These are phyloP conservation scores for Petroica traversi DNA, from an alignment of 2,113 vertebrate species.

Conservation along the genomic window DNA sequence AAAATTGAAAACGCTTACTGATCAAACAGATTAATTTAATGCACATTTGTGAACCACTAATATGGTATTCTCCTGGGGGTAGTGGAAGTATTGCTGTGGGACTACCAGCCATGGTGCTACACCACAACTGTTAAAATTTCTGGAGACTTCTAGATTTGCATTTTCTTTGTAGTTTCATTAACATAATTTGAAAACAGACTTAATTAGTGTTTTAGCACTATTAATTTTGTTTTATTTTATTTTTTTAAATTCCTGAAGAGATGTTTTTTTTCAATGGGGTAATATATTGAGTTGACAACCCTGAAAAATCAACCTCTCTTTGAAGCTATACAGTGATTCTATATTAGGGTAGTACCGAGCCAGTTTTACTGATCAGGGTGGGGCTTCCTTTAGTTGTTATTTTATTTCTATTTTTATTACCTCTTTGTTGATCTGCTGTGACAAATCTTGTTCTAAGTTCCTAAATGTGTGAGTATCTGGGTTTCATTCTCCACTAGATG, in stretches of 20 bases:
- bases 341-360: neutral
- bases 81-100: conserved; percentile 15
- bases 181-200: conserved; percentile 65
- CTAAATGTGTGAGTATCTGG: neutral
- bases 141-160: conserved; percentile 67
- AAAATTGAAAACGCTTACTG: conserved; percentile 51
- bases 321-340: neutral
- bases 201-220: conserved; percentile 63
- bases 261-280: neutral
- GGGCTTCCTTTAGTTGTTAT: neutral
- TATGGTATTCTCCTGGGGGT: conserved; percentile 31
- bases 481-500: neutral
- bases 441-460: neutral
- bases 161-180: conserved; percentile 73
- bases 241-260: conserved; percentile 8
- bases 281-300: neutral
- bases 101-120: conserved; percentile 48
- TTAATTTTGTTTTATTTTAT: conserved; percentile 7
- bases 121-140: conserved; percentile 56
- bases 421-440: neutral
- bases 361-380: neutral
- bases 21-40: conserved; percentile 70
- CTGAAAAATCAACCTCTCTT: neutral
- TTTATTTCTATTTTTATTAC: neutral
- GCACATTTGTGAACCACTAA: conserved; percentile 58